Base-by-base conservation (phyloP, 2,888 invertebrate genomes). In the Steinernema hermaphroditum region DNA sequence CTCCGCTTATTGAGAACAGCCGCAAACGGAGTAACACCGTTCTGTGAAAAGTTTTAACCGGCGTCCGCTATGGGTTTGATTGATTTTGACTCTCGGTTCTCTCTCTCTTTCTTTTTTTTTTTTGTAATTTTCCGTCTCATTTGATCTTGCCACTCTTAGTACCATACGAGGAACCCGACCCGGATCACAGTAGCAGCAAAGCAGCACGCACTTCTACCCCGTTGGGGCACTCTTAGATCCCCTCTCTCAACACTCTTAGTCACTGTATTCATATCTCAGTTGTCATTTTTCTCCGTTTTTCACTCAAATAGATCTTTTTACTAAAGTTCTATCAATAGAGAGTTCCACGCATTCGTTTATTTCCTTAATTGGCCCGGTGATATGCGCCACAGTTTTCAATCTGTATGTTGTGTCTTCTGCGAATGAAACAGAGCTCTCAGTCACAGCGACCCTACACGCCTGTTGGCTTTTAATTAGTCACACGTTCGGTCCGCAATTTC, bases 1-100 rank as follows among this genome's bases (percentile, higher is more conserved):
- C 62, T 32, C 62, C 62, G 32, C 62, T 62, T n/a, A 62, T 62
- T 32, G 62, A 62, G 32, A 62, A 62, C 62, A 62, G 62, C 32
- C 62, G 62, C 62, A 62, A 62, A 62, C 62, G 62, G 62, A 62
- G 62, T n/a, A 62, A 62, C 19, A 62, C 62, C 62, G 62, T 62
- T 8, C 32, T 62, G 22, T 62, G 62, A 62, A 32, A 37, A 37
- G 50, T 62, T 32, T 34, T 32, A 4, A 14, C 27, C 4, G 4
- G 4, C 22, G 19, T 2, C 54, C 16, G 12, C 12, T 16, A 62
- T 34, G 62, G 27, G 22, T 32, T 14, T 46, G n/a, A 46, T 62
- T 62, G 16, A 4, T 34, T 14, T 32, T 19, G 29, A 27, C 37
- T 12, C 37, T 62, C 62, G 8, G 32, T 14, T 19, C 22, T 19